Base-by-base conservation (phyloP, 2,888 invertebrate species). In the Lymantria monacha region DNA sequence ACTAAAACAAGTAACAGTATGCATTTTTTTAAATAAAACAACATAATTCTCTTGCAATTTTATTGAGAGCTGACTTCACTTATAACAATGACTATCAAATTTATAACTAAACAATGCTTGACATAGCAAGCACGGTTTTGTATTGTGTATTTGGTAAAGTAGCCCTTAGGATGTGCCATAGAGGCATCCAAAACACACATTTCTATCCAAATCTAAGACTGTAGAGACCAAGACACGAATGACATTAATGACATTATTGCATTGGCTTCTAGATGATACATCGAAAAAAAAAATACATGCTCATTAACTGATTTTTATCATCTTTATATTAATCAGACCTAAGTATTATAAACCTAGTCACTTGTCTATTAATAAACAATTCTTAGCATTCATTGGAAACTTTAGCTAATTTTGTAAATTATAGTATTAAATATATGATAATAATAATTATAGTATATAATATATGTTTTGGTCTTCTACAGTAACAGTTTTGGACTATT, bases 121-220 rank as follows among this genome's bases (percentile, higher is more conserved):
- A 14, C 36, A 33, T 22, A 53, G 30, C 13, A 64, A 69, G 59
- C 51, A 51, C 53, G 42, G 57, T 49, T 63, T 63, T 69, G 59
- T 68, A 57, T 72, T 76, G 76, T 81, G 85, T 33, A 85, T 88
- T 89, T 89, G 88, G 88, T 87, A 79, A 81, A 79, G 78, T 82
- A 87, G 86, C 85, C 80, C 73, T 74, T 70, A 58, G 59, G 60
- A 55, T 10, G 61, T 53, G 55, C 52, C 48, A 51, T 44, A 54
- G 40, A 46, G 55, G 47, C 49, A 44, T 57, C 33, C 51, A 46
- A 36, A 52, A 45, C 7, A 46, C 30, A 55, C 57, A 52, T 37
- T 40, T 42, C 30, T 30, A 45, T 13, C 7, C 9, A 44, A 55
- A 52, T 37, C 10, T 51, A 58, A 50, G 48, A 41, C 47, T 49